Evolutionary conservation across 1,140 invertebrate genomes (phyloP).

Genomic region (Mesaphorura yosii): DNA sequence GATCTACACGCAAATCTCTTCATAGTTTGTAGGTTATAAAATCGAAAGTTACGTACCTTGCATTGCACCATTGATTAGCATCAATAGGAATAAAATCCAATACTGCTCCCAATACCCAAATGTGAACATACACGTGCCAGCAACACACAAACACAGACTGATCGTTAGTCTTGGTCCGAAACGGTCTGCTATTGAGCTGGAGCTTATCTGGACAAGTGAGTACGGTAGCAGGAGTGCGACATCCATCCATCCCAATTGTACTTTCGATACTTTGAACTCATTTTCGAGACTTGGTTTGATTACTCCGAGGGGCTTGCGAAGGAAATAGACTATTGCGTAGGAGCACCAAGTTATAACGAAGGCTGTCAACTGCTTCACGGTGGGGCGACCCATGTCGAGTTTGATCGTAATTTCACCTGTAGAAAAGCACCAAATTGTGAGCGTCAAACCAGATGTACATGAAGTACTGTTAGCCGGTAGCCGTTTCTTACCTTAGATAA

Average conservation of each 20-base stretch:
- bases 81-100: constrained; percentile 35
- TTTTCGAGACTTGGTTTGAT: constrained; percentile 28
- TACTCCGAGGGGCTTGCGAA: constrained; percentile 29
- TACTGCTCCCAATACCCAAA: constrained; percentile 40
- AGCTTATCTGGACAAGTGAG: constrained; percentile 40
- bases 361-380: constrained; percentile 19
- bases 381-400: constrained; percentile 6
- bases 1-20: neutral
- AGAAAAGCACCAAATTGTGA: constrained; percentile 5
- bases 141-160: constrained; percentile 36
- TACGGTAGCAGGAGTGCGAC: constrained; percentile 43
- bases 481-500: no score
- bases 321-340: constrained; percentile 28
- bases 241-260: constrained; percentile 35
- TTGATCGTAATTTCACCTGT: neutral
- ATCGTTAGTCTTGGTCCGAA: constrained; percentile 41
- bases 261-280: constrained; percentile 26
- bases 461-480: no score
- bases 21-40: neutral
- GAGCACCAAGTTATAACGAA: constrained; percentile 25
- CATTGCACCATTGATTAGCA: constrained; percentile 41
- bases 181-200: constrained; percentile 40
- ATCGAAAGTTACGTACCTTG: constrained; percentile 34
- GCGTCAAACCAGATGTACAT: no score
- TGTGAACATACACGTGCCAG: constrained; percentile 39